These are phyloP conservation scores for Callinectes sapidus DNA, from an alignment of 2,888 invertebrate genomes.

Conservation along the genomic window DNA sequence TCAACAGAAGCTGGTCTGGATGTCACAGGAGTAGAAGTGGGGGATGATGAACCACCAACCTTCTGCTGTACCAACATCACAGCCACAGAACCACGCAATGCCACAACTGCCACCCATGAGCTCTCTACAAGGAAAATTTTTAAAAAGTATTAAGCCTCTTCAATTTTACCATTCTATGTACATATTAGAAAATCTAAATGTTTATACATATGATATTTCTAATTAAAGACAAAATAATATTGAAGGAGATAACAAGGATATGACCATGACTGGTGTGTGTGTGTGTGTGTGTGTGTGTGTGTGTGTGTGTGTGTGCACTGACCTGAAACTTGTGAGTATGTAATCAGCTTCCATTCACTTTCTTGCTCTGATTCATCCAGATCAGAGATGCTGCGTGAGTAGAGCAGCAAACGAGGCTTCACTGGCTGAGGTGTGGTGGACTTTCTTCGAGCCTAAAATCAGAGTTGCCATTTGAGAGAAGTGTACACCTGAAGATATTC, in stretches of 20 bases:
- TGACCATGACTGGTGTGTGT: no score
- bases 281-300: no score
- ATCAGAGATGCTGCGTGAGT: constrained; percentile 77
- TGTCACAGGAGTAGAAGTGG: constrained; percentile 73
- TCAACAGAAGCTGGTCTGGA: constrained; percentile 74
- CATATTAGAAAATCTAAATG: background rate
- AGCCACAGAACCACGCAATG: constrained; percentile 81
- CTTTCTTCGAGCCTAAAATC: constrained; percentile 77
- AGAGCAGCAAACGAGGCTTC: constrained; percentile 81
- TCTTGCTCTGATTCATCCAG: constrained; percentile 76
- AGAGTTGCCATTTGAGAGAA: background rate
- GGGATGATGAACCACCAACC: constrained; percentile 76
- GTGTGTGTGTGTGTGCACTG: constrained; percentile 53
- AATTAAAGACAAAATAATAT: background rate
- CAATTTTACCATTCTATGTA: background rate
- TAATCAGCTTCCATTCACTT: constrained; percentile 81
- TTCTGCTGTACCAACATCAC: constrained; percentile 81
- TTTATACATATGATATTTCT: background rate
- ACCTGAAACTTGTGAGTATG: constrained; percentile 79
- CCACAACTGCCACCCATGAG: constrained; percentile 82
- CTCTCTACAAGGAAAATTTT: constrained; percentile 76
- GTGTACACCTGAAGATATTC: background rate
- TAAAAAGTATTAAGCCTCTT: background rate
- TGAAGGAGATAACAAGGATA: no score
- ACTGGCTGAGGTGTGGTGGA: constrained; percentile 78